Evolutionary conservation across 2,888 invertebrate species (phyloP).

Genomic region (Cephus rjabovi): DNA sequence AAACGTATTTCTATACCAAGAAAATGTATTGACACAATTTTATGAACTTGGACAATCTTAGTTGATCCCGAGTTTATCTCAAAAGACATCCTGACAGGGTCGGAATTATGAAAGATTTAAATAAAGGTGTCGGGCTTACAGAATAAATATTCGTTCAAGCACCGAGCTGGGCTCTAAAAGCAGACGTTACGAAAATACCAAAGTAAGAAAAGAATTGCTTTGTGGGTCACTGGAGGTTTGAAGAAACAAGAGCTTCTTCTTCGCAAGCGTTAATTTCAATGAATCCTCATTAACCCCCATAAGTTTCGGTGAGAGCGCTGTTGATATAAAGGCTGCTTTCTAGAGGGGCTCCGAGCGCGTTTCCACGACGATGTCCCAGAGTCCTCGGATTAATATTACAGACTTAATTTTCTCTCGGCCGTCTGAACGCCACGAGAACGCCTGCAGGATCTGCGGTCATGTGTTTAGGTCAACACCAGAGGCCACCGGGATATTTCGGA

Average conservation of each 20-base stretch:
- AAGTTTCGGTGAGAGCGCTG: background rate
- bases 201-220: background rate
- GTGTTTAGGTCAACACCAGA: constrained; percentile 34
- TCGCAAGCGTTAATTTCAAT: background rate
- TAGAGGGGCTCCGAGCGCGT: background rate
- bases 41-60: background rate
- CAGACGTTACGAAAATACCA: background rate
- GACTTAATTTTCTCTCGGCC: constrained; percentile 50
- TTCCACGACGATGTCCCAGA: background rate
- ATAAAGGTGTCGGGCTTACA: background rate
- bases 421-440: constrained; percentile 22
- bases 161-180: background rate
- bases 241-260: background rate
- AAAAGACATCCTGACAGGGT: background rate
- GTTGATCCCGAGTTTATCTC: background rate
- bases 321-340: background rate
- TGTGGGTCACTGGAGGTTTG: background rate
- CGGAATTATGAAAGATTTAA: background rate
- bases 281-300: background rate
- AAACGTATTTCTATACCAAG: background rate
- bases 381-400: constrained; percentile 54
- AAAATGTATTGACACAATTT: background rate
- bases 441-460: constrained; percentile 22
- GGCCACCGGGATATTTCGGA: constrained; percentile 14
- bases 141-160: background rate